These are phyloP conservation scores for Chlorodrepanis virens DNA, from an alignment of 2,113 vertebrate genomes.

Conservation along the genomic window DNA sequence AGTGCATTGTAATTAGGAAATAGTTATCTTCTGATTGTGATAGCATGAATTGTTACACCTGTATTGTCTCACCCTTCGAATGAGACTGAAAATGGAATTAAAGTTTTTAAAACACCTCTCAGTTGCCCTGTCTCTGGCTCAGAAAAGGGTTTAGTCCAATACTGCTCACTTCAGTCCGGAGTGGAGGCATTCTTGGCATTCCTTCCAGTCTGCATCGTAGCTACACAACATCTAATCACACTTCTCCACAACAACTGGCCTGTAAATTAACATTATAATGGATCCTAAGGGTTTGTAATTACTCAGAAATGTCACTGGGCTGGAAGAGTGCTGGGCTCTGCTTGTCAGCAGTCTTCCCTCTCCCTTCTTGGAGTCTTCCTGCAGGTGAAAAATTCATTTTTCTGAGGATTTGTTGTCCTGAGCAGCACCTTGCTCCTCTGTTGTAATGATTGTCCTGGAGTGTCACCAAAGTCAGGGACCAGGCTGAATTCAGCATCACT, in stretches of 20 bases:
- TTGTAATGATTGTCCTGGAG: neutral
- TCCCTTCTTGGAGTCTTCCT: neutral
- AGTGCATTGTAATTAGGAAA: neutral
- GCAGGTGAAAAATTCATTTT: neutral
- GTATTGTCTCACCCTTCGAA: neutral
- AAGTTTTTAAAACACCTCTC: neutral
- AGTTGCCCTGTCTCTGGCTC: neutral
- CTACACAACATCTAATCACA: constrained; percentile 82
- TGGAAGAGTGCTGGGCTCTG: too few relatives aligned
- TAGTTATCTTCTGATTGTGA: neutral
- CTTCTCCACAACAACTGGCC: constrained; percentile 80
- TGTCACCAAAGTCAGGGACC: neutral
- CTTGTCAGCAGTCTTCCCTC: too few relatives aligned
- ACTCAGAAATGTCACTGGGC: constrained; percentile 11
- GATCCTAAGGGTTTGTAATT: constrained; percentile 36
- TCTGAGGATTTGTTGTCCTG: neutral
- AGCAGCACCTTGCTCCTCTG: neutral
- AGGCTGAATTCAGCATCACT: neutral
- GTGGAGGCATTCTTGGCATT: constrained; percentile 81
- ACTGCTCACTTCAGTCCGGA: constrained; percentile 22
- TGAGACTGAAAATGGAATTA: neutral
- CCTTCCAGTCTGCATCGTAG: constrained; percentile 70
- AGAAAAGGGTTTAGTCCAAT: neutral
- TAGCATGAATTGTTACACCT: neutral
- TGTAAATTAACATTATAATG: constrained; percentile 85